Evolutionary conservation across 2,888 invertebrate species (phyloP).

Genomic region (Erynnis tages): DNA sequence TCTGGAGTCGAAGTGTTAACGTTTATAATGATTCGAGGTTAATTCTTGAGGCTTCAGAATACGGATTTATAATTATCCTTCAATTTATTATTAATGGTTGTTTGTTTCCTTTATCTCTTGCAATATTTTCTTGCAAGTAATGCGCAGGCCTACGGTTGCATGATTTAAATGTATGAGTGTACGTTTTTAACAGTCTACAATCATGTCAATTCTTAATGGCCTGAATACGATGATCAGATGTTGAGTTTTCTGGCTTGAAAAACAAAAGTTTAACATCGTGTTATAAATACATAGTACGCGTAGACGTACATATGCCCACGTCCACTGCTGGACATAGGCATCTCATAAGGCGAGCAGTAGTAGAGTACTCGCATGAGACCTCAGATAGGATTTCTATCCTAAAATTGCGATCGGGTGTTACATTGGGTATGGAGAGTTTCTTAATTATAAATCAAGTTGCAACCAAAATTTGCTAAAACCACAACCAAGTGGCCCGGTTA

Average conservation of each 20-base stretch:
- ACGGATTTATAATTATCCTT: slow-evolving; percentile 26
- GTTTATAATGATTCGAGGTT: slow-evolving; percentile 18
- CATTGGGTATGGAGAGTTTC: no score
- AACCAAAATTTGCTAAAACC: slow-evolving; percentile 12
- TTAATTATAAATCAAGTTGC: background rate
- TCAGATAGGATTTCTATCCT: no score
- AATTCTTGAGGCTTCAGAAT: slow-evolving; percentile 21
- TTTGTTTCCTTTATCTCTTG: slow-evolving; percentile 26
- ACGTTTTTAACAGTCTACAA: slow-evolving; percentile 18
- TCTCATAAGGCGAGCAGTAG: no score
- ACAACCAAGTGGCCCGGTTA: slow-evolving; percentile 30
- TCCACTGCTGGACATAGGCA: no score
- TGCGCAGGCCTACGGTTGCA: slow-evolving; percentile 10
- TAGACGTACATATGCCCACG: no score
- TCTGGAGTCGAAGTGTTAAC: slow-evolving; percentile 14
- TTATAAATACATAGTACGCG: no score
- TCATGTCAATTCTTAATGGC: slow-evolving; percentile 10
- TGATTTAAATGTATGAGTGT: slow-evolving; percentile 12
- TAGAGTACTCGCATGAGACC: no score
- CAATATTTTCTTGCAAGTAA: slow-evolving; percentile 26
- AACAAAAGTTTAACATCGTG: no score
- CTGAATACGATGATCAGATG: background rate
- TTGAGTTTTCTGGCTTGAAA: slow-evolving; percentile 5
- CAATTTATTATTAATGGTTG: slow-evolving; percentile 27
- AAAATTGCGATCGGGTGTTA: no score